Conservation (phyloP, 2,113 vertebrate species). For the Lophotis ruficrista region DNA sequence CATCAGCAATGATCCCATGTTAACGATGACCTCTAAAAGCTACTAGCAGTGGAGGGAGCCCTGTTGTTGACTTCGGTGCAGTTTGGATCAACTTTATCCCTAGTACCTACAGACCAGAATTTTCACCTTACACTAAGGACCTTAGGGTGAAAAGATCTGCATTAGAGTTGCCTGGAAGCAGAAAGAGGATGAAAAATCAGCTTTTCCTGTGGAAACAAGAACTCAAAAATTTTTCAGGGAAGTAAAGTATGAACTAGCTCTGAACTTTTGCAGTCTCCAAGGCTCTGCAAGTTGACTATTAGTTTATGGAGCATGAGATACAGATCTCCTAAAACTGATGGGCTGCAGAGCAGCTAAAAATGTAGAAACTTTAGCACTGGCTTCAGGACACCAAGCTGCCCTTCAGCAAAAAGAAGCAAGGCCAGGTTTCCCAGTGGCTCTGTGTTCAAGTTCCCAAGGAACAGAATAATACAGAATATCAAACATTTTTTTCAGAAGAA, state of each 20-base stretch:
- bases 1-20: background rate
- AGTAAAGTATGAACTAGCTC: conserved; percentile 16
- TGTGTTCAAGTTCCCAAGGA: background rate
- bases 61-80: background rate
- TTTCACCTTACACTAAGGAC: background rate
- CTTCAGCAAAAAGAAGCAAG: background rate
- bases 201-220: conserved; percentile 14
- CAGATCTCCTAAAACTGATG: background rate
- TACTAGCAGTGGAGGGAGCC: background rate
- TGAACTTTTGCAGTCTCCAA: conserved; percentile 43
- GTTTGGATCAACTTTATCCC: background rate
- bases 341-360: background rate
- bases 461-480: background rate
- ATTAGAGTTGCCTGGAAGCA: background rate
- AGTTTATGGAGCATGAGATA: conserved; percentile 24
- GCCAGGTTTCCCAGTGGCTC: background rate
- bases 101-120: background rate
- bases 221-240: conserved; percentile 12
- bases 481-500: background rate
- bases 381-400: background rate
- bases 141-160: background rate
- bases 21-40: background rate
- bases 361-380: background rate
- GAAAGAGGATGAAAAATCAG: conserved; percentile 6
- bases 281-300: conserved; percentile 16